Conservation (phyloP, 2,113 vertebrate species). For the Anolis carolinensis region DNA sequence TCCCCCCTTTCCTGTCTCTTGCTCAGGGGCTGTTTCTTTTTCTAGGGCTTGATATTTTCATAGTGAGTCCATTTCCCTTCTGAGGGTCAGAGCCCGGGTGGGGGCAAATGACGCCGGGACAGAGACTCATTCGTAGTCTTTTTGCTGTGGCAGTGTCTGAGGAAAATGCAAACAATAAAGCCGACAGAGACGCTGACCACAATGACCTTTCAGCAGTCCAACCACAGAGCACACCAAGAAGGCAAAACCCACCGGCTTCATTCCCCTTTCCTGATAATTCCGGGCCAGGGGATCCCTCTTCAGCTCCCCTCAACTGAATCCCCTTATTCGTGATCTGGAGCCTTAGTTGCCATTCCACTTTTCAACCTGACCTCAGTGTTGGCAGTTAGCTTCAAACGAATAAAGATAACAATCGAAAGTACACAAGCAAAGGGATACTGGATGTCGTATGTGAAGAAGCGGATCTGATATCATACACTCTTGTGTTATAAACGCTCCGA, state of each 20-base stretch:
- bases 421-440: neutral
- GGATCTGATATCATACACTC: neutral
- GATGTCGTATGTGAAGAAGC: neutral
- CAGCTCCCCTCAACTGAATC: too few relatives aligned
- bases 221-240: neutral
- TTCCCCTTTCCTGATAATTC: neutral
- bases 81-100: slow-evolving; percentile 14
- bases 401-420: slow-evolving; percentile 17
- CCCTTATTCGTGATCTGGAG: neutral
- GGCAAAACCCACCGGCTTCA: neutral
- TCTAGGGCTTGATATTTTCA: slow-evolving; percentile 33
- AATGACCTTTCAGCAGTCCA: slow-evolving; percentile 16
- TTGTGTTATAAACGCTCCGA: neutral
- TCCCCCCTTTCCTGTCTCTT: neutral
- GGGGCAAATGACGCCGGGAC: slow-evolving; percentile 25
- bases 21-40: slow-evolving; percentile 28
- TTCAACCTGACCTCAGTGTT: neutral
- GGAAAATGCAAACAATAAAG: slow-evolving; percentile 35
- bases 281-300: neutral
- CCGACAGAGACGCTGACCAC: slow-evolving; percentile 18
- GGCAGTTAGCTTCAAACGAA: neutral
- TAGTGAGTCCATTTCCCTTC: slow-evolving; percentile 32
- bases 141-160: slow-evolving; percentile 34
- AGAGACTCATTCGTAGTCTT: slow-evolving; percentile 35
- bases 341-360: neutral